Evolutionary conservation across 2,113 vertebrate species (phyloP), one percentile per base, ranked within the genome.

Genomic region (Seriola dumerili): DNA sequence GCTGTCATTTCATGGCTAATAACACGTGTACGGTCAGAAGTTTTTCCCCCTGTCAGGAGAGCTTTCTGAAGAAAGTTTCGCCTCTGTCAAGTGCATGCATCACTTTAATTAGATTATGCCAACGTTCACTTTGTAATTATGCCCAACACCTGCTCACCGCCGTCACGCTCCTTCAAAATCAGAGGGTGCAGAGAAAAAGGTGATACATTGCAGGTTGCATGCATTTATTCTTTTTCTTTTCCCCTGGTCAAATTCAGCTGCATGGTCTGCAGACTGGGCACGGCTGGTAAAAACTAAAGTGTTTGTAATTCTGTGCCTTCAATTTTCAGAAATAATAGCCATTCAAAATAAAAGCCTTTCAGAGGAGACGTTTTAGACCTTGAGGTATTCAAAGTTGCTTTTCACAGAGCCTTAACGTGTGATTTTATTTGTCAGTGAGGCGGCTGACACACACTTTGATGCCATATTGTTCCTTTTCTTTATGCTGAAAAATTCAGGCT

Each of bases 61-160:
- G 23, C 25, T 54, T 50, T 12, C 11, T n/a, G 36, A 71, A 23
- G 52, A 65, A 42, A 29, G 21, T 46, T 72, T 71, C 36, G 34
- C 19, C 46, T 54, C 29, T 1, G 8, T 79, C 80, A 72, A 69
- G 69, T 83, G 46, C 44, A 50, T 34, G 57, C 12, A 50, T 82
- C 40, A 63, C 25, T 67, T 71, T 71, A 81, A 93, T 86, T 83
- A 81, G 36, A 88, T 85, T 61, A 80, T 50, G 46, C 63, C 38
- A 75, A 58, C 7, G 8, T 64, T 78, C n/a, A 14, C 42, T 50
- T n/a, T 71, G 48, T 68, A 46, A 87, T 80, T 80, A 64, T 16
- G 17, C 42, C n/a, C 42, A 81, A 63, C 67, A 70, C 0, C 25
- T 74, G 73, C 67, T 54, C 52, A 23, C 32, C 64, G 44, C 62